Conservation (phyloP, 2,797 vertebrate genomes). For the Chloroceryle inda region DNA sequence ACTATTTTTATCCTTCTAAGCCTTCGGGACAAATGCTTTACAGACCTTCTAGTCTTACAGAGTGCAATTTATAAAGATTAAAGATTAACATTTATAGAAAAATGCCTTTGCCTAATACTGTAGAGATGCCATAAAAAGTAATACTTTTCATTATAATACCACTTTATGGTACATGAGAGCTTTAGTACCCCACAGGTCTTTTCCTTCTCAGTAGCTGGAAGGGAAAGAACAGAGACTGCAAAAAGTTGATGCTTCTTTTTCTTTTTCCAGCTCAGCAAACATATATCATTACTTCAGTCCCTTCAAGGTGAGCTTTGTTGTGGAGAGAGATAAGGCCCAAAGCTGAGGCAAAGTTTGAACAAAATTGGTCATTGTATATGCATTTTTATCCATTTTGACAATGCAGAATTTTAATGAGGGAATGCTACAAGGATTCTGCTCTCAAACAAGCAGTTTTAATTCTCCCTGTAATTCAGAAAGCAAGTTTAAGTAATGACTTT, state of each 20-base stretch:
- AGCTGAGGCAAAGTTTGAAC: neutral
- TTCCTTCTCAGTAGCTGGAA: slow-evolving; percentile 17
- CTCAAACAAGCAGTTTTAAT: slow-evolving; percentile 60
- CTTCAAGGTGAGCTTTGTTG: slow-evolving; percentile 53
- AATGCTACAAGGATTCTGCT: slow-evolving; percentile 45
- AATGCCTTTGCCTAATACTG: slow-evolving; percentile 44
- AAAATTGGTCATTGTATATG: neutral
- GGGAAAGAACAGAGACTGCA: slow-evolving; percentile 16
- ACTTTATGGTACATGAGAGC: slow-evolving; percentile 23
- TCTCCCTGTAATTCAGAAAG: slow-evolving; percentile 51
- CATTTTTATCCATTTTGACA: slow-evolving; percentile 11
- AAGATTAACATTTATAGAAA: slow-evolving; percentile 66
- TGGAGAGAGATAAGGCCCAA: slow-evolving; percentile 36
- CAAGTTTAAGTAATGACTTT: slow-evolving; percentile 68
- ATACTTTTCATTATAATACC: slow-evolving; percentile 56
- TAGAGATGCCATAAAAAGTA: slow-evolving; percentile 53
- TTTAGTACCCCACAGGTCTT: slow-evolving; percentile 36
- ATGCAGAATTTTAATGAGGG: slow-evolving; percentile 61
- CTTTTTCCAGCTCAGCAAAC: slow-evolving; percentile 35
- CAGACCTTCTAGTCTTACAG: slow-evolving; percentile 10
- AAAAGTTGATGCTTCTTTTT: neutral
- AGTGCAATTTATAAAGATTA: slow-evolving; percentile 63
- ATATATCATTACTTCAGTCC: slow-evolving; percentile 9
- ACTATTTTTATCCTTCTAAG: slow-evolving; percentile 61
- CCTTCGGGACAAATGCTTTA: slow-evolving; percentile 14